Evolutionary conservation across 1,140 invertebrate genomes (phyloP).

Genomic region (Drosophila punjabiensis): DNA sequence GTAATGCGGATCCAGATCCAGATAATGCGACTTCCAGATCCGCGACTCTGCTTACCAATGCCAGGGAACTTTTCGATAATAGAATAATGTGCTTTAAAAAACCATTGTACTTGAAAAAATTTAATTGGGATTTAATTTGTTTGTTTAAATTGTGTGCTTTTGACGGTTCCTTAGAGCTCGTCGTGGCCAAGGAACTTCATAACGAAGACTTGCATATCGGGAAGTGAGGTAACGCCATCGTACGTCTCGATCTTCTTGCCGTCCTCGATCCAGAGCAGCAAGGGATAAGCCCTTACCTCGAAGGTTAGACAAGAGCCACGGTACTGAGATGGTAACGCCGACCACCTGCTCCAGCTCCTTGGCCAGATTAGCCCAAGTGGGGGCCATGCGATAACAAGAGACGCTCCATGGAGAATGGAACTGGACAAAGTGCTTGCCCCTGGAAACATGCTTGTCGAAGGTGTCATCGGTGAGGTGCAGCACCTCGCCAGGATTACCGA

Average conservation of each 20-base stretch:
- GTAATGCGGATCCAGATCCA: background rate
- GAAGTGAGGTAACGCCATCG: slow-evolving; percentile 88
- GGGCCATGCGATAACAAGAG: slow-evolving; percentile 91
- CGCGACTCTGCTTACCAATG: background rate
- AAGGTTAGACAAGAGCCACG: slow-evolving; percentile 89
- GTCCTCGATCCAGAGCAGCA: slow-evolving; percentile 92
- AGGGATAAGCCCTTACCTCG: slow-evolving; percentile 91
- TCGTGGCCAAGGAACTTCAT: slow-evolving; percentile 70
- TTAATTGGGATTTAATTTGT: background rate
- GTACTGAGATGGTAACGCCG: slow-evolving; percentile 88
- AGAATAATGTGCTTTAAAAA: background rate
- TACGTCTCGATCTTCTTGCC: slow-evolving; percentile 92
- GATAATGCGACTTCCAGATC: background rate
- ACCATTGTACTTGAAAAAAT: background rate
- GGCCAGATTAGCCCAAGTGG: slow-evolving; percentile 90
- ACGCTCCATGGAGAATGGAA: slow-evolving; percentile 95
- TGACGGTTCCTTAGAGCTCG: slow-evolving; percentile 46
- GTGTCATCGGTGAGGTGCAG: background rate
- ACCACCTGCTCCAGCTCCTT: slow-evolving; percentile 87
- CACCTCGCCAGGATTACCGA: background rate
- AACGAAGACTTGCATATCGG: slow-evolving; percentile 85
- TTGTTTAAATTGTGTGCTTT: background rate
- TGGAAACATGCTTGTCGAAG: slow-evolving; percentile 88
- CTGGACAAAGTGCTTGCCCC: slow-evolving; percentile 92
- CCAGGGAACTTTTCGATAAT: background rate